Base-by-base conservation (phyloP, 2,113 vertebrate species). In the Cervus canadensis region DNA sequence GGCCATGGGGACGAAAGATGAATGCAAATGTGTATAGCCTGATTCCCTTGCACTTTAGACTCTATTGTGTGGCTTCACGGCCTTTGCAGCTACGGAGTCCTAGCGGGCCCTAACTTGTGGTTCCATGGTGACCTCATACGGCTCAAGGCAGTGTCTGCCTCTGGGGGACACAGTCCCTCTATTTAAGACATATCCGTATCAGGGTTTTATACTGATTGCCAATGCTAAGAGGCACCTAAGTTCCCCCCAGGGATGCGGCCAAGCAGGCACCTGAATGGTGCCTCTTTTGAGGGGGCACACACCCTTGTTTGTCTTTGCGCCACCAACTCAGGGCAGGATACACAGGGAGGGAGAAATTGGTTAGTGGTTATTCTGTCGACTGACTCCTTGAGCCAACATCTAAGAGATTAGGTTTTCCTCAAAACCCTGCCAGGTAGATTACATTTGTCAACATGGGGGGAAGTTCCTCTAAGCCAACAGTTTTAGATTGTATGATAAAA, bases 1-100 rank as follows among this genome's bases (percentile, higher is more conserved):
- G 0, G n/a, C 64, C 64, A 36, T 19, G 9, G 0, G 0, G n/a
- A 71, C 4, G 11, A 71, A 36, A 71, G 36, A 36, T 71, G n/a
- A 36, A 71, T 36, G n/a, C 36, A 9, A 36, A 71, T 2, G 0
- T 19, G 64, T 67, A 16, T 8, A 2, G 33, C 17, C 64, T 67
- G 33, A 67, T 36, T 36, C 33, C 64, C 33, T 67, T 67, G 64
- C 64, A 67, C 9, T 71, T 23, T 36, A 36, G n/a, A 9, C 64
- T 71, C 2, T 0, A 21, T 1, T 71, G 64, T 71, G 64, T 36
- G 64, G 64, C 62, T 64, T n/a, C 62, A 17, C 30, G 30, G 30
- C 64, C 64, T 21, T 71, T 71, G 64, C 64, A 71, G n/a, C n/a
- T 71, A 71, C 5, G 2, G 64, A 67, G n/a, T 67, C 64, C 64